These are phyloP conservation scores for Samia ricini DNA, from an alignment of 1,140 invertebrate species.

Conservation along the genomic window DNA sequence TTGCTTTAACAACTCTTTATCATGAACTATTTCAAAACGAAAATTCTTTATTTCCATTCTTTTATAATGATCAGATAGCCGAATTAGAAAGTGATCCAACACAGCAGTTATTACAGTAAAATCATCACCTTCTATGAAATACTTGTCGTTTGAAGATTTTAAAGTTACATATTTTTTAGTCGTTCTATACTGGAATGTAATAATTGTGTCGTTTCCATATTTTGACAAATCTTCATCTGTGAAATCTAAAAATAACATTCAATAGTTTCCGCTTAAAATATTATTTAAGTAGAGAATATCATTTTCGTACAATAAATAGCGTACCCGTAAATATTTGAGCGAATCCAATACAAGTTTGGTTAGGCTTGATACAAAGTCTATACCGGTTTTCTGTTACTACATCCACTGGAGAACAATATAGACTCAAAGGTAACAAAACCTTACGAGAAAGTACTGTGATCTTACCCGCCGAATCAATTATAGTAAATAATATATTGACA, in stretches of 20 bases:
- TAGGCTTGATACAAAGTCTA: slow-evolving; percentile 41
- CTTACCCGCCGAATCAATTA: slow-evolving; percentile 49
- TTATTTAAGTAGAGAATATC: background rate
- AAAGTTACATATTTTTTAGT: slow-evolving; percentile 47
- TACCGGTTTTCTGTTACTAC: slow-evolving; percentile 27
- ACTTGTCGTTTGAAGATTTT: slow-evolving; percentile 32
- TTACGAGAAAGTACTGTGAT: slow-evolving; percentile 41
- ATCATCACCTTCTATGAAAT: slow-evolving; percentile 48
- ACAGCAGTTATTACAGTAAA: slow-evolving; percentile 46
- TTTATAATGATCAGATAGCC: slow-evolving; percentile 37
- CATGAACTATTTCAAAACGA: slow-evolving; percentile 33
- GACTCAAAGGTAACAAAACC: slow-evolving; percentile 45
- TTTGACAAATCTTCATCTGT: slow-evolving; percentile 42
- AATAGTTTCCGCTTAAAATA: background rate
- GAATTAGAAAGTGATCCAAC: slow-evolving; percentile 43
- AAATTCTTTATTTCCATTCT: slow-evolving; percentile 37
- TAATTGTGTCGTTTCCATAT: slow-evolving; percentile 13
- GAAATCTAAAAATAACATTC: slow-evolving; percentile 44
- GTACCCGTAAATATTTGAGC: slow-evolving; percentile 59
- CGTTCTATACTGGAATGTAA: slow-evolving; percentile 48
- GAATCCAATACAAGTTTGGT: slow-evolving; percentile 38
- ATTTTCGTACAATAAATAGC: background rate
- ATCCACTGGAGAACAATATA: slow-evolving; percentile 44
- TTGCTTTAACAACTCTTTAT: slow-evolving; percentile 42
- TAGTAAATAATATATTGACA: slow-evolving; percentile 51